Percentiles rank a stretch among this genome's conserved stretches.
Conservation (phyloP, 2,797 vertebrate species). For the Sebastes kiyomatsui region DNA sequence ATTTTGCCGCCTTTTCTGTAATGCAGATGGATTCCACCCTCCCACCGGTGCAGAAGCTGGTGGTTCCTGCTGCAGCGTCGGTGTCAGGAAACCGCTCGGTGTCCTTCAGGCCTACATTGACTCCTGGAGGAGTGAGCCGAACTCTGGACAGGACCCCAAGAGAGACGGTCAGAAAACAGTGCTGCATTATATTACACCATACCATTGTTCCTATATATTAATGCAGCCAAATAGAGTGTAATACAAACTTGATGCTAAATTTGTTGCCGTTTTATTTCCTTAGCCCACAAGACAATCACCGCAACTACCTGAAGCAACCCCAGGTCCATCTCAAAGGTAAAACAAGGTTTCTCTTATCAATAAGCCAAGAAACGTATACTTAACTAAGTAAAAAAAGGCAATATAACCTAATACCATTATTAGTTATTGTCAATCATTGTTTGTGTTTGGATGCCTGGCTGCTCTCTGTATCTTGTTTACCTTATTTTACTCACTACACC, state of each 20-base stretch:
- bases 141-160: constrained; percentile 82
- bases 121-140: constrained; percentile 83
- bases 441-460: background rate
- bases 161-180: constrained; percentile 83
- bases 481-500: background rate
- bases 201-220: background rate
- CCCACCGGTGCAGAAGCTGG: constrained; percentile 92
- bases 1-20: background rate
- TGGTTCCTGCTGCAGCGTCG: constrained; percentile 85
- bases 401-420: background rate
- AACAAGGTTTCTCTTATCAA: background rate
- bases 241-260: background rate
- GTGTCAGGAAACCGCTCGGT: constrained; percentile 84
- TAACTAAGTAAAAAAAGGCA: background rate
- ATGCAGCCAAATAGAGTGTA: background rate
- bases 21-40: constrained; percentile 85
- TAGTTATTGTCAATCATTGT: background rate
- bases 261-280: background rate
- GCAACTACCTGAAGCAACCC: constrained; percentile 61
- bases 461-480: background rate
- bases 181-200: background rate
- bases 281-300: constrained; percentile 80
- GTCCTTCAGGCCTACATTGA: constrained; percentile 93
- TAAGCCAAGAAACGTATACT: background rate
- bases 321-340: constrained; percentile 77